Evolutionary conservation across 2,113 vertebrate species (phyloP), one percentile per base, ranked within the genome.

Genomic region (Peromyscus polionotus): DNA sequence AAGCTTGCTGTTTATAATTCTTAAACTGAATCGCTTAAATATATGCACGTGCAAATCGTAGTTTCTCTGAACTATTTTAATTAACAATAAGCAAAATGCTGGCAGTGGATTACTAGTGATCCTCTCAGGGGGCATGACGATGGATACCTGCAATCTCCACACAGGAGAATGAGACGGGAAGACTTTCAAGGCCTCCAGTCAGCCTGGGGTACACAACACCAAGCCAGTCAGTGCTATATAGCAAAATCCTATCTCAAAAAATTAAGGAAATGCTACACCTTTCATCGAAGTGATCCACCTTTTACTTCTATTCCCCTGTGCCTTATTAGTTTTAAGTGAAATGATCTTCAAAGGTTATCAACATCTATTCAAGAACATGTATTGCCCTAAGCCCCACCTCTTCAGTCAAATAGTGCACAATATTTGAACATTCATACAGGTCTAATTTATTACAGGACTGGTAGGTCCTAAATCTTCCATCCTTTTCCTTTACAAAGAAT

Each of bases 31-130:
- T 24, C 93, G 39, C 36, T 88, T 31, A 67, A 70, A 75, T 51
- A 48, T 80, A 93, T 28, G 92, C 57, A 88, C 4, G 20, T 19
- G n/a, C 59, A 94, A 94, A 39, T 79, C 39, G 57, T 8, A 42
- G 0, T 1, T 22, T 73, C 39, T 88, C 72, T 87, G n/a, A 95
- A 95, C 42, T 54, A 22, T 77, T 76, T 91, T 70, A 83, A 45
- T 57, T 76, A 70, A 89, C 90, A 97, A 94, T 39, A 33, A 93
- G 17, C 14, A 89, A 16, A 95, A 93, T 31, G 28, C 86, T 91
- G 94, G 93, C 20, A 86, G 26, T 93, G 0, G 3, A 68, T 73
- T 94, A 65, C 91, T 33, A 91, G 57, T 51, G 4, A 94, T 26
- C 3, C 61, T 63, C 3, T 33, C 5, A n/a, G 36, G n/a, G 11